These are phyloP conservation scores for Drosophila cracens DNA, from an alignment of 2,888 invertebrate genomes.

Conservation along the genomic window DNA sequence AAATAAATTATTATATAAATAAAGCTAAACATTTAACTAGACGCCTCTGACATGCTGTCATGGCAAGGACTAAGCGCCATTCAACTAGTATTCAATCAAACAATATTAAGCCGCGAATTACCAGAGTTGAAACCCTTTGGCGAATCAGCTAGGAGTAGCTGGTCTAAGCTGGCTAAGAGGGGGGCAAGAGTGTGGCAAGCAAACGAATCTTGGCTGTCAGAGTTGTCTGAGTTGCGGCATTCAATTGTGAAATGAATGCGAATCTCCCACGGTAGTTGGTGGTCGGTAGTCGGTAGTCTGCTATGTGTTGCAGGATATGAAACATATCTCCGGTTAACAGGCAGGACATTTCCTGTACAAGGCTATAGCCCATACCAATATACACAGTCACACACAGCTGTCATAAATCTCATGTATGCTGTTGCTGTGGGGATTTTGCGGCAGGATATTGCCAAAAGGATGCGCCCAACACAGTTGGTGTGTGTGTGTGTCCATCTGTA, in stretches of 20 bases:
- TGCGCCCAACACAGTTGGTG: conserved; percentile 48
- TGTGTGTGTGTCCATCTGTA: conserved; percentile 25
- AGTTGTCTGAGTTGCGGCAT: conserved; percentile 52
- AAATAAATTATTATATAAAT: background rate
- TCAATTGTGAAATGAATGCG: conserved; percentile 65
- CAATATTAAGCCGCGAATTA: conserved; percentile 35
- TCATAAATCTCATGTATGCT: conserved; percentile 68
- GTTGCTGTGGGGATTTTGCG: conserved; percentile 65
- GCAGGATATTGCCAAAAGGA: conserved; percentile 79
- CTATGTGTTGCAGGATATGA: conserved; percentile 80
- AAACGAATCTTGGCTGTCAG: conserved; percentile 77
- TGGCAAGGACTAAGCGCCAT: conserved; percentile 30
- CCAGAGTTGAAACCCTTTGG: conserved; percentile 52
- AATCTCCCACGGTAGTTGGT: conserved; percentile 44
- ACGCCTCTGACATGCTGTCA: conserved; percentile 52
- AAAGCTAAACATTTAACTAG: conserved; percentile 11
- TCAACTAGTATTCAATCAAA: conserved; percentile 52
- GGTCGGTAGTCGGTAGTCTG: conserved; percentile 15
- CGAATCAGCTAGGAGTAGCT: conserved; percentile 11
- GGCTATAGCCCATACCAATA: background rate
- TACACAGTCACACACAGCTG: conserved; percentile 39
- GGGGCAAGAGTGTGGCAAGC: conserved; percentile 21
- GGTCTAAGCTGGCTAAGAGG: conserved; percentile 2
- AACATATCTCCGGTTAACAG: conserved; percentile 84
- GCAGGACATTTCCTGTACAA: conserved; percentile 83